Evolutionary conservation across 1,140 invertebrate species (phyloP).

Genomic region (Platorchestia sp.): DNA sequence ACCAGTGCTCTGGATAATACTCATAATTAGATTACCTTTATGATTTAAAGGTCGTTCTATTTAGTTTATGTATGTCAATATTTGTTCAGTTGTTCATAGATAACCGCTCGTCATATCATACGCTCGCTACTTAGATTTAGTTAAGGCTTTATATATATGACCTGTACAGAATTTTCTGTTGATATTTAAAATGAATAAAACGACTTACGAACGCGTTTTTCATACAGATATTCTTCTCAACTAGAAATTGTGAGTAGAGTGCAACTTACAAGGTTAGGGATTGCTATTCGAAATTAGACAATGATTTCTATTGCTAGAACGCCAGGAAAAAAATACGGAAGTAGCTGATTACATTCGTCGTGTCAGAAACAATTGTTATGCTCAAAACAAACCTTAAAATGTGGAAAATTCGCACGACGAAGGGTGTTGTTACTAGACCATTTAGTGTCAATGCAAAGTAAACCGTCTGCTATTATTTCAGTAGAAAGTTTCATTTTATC

Average conservation of each 20-base stretch:
- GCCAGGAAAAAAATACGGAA: neutral
- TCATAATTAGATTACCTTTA: neutral
- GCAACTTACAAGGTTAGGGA: neutral
- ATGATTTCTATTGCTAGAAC: neutral
- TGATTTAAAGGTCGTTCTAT: neutral
- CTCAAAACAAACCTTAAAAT: neutral
- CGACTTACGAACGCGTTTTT: neutral
- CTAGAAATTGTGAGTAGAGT: neutral
- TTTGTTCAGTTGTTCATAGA: neutral
- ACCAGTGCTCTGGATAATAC: conserved; percentile 12
- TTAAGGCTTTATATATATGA: conserved; percentile 14
- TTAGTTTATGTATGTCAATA: neutral
- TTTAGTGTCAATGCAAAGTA: neutral
- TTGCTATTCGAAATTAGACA: neutral
- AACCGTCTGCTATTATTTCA: no score
- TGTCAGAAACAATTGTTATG: neutral
- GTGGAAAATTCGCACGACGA: neutral
- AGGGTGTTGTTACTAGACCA: neutral
- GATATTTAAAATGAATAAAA: conserved; percentile 8
- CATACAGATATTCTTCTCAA: neutral
- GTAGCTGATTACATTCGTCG: neutral
- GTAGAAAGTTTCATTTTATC: neutral
- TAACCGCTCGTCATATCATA: neutral
- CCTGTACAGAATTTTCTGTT: conserved; percentile 5
- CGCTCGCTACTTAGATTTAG: neutral